Evolutionary conservation across 2,797 vertebrate species (phyloP).

Genomic region (Platyrinchus mystaceus): DNA sequence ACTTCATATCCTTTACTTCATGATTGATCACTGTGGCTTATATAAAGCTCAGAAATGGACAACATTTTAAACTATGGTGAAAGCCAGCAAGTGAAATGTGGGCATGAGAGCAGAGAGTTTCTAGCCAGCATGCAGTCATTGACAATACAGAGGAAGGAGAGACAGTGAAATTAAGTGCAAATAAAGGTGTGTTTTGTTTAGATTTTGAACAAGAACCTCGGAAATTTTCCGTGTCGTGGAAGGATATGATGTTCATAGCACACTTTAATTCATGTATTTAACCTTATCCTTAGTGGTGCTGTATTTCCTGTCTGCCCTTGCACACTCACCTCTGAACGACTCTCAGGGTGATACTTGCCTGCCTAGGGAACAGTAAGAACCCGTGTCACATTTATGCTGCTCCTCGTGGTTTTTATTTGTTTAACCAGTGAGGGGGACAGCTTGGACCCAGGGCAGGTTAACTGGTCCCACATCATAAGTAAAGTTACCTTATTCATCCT

Average conservation of each 20-base stretch:
- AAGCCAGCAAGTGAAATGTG: not conserved
- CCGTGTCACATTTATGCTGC: not conserved
- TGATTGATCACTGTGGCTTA: not conserved
- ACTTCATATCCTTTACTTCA: not conserved
- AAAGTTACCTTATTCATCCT: not conserved
- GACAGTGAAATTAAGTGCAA: not conserved
- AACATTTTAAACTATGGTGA: not conserved
- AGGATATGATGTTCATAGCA: not conserved
- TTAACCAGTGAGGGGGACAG: not conserved
- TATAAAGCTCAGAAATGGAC: not conserved
- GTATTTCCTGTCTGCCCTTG: not conserved
- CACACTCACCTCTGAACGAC: not conserved
- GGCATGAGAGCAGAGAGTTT: not conserved
- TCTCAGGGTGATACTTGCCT: not conserved
- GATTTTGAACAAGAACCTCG: not conserved
- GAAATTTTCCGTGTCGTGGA: not conserved
- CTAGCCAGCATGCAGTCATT: not conserved
- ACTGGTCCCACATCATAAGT: not conserved
- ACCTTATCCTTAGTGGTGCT: not conserved
- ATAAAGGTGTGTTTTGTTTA: not conserved
- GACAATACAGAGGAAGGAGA: not conserved
- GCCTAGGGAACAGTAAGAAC: not conserved
- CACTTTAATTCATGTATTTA: not conserved
- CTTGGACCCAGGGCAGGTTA: not conserved
- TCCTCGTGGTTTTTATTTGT: not conserved